Evolutionary conservation across 2,113 vertebrate genomes (phyloP), one percentile per base, ranked within the genome.

Genomic region (Ceuthmochares aereus): DNA sequence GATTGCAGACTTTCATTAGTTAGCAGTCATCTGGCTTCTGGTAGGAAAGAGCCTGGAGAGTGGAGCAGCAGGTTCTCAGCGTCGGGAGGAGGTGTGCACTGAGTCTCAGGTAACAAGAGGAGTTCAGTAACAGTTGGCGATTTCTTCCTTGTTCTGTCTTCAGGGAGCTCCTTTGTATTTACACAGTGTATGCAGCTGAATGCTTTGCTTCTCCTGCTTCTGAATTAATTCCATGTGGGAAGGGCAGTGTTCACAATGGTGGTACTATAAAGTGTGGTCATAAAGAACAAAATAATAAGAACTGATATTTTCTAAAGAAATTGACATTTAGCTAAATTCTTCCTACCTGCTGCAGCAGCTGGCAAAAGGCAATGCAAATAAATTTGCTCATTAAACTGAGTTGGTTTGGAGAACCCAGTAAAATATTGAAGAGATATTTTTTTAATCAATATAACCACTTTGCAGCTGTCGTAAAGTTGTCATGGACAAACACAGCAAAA

Each of bases 131-230:
- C 60, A 75, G 88, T 12, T 77, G 76, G 82, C 14, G 3, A 15
- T n/a, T 90, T 83, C 58, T 94, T 93, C 92, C 72, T 72, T 56
- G 63, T 84, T 74, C 64, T 86, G 59, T 47, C 66, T 67, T 62
- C 63, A 30, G 1, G 72, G 79, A 64, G 55, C 29, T 88, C 87
- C 68, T 88, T 63, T 70, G 79, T 79, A n/a, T 89, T 87, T 83
- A 32, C 3, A 1, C 16, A 63, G 2, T 77, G 83, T 55, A 80
- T 74, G 70, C 72, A 78, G 76, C 55, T 81, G 79, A 86, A 18
- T 37, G 60, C 76, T 92, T 23, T 72, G 58, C 68, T 60, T 55
- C 76, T 72, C 26, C 68, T 40, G 0, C 67, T 74, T 63, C 10
- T 56, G 62, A 75, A 4, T 79, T 68, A 40, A 84, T 77, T 74